Base-by-base conservation (phyloP, 2,797 vertebrate genomes). In the Sebastes hubbsi region DNA sequence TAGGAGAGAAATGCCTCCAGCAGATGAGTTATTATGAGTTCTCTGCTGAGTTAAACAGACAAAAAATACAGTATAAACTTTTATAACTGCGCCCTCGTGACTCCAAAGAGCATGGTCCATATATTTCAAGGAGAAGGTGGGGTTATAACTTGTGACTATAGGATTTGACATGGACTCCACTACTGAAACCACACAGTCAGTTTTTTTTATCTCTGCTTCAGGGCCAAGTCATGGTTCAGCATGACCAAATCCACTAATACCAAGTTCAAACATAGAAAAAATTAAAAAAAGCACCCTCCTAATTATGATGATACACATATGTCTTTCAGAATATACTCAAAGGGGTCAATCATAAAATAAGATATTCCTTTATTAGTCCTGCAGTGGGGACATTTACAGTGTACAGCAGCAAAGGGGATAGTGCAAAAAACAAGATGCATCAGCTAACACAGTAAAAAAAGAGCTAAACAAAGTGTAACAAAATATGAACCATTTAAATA, bases 21-120 rank as follows among this genome's bases (percentile, higher is more conserved):
- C 27, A 9, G 4, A 14, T 3, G 14, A 4, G 0, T 10, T 1
- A 27, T 1, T 1, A 3, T 2, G 3, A 14, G 18, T 4, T 58
- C 2, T 32, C 11, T 13, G 4, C 1, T 20, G 1, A 5, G 4
- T 1, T 4, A 46, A 46, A 49, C 3, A 10, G 20, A 25, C 1
- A 20, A 5, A 16, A 62, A 34, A 29, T 16, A 13, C 36, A 18
- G 34, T 4, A 22, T 13, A 13, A 63, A 78, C 9, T 29, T 13
- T 16, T 55, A 42, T 42, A 42, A 75, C n/a, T 14, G 8, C 3
- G 3, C 18, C 25, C 77, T 61, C 86, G 83, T 90, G 83, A 89
- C 84, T 66, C 27, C 14, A 5, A 8, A 14, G 18, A 29, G 67
- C 59, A 63, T 24, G 55, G 1, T 13, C 0, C n/a, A 38, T 75